Conservation (phyloP, 2,888 invertebrate species). For the Alloscopus bannaensis region DNA sequence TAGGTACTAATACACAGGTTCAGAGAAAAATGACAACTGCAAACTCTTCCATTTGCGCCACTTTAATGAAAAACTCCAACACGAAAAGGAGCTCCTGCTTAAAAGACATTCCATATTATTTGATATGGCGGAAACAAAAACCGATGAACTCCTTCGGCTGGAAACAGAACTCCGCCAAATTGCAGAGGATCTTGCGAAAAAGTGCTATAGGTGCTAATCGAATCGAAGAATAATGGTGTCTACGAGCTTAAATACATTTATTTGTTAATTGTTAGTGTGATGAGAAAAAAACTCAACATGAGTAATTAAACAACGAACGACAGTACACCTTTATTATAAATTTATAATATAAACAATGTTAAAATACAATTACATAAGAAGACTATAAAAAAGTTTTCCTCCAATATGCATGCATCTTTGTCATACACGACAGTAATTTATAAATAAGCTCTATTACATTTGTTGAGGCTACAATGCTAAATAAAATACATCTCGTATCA, state of each 20-base stretch:
- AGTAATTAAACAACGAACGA: too few species aligned
- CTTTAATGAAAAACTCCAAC: constrained; percentile 14
- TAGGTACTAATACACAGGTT: background rate
- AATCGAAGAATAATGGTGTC: background rate
- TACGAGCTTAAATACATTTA: background rate
- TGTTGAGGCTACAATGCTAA: too few species aligned
- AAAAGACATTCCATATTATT: constrained; percentile 25
- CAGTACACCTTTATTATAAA: too few species aligned
- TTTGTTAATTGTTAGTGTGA: too few species aligned
- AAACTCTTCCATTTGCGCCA: background rate
- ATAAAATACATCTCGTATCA: too few species aligned
- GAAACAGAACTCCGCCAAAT: constrained; percentile 30
- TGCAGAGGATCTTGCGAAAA: constrained; percentile 18
- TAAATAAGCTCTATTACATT: too few species aligned
- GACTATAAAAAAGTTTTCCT: background rate
- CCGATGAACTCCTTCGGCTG: constrained; percentile 18
- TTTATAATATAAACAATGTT: too few species aligned
- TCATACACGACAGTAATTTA: too few species aligned
- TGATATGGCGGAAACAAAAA: constrained; percentile 39
- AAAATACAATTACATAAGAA: too few species aligned
- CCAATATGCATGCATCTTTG: background rate
- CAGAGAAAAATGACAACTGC: background rate
- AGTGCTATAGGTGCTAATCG: background rate
- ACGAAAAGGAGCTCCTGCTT: constrained; percentile 33
- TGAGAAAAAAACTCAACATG: too few species aligned